Base-by-base conservation (phyloP, 2,888 invertebrate genomes). In the Synergus gifuensis region DNA sequence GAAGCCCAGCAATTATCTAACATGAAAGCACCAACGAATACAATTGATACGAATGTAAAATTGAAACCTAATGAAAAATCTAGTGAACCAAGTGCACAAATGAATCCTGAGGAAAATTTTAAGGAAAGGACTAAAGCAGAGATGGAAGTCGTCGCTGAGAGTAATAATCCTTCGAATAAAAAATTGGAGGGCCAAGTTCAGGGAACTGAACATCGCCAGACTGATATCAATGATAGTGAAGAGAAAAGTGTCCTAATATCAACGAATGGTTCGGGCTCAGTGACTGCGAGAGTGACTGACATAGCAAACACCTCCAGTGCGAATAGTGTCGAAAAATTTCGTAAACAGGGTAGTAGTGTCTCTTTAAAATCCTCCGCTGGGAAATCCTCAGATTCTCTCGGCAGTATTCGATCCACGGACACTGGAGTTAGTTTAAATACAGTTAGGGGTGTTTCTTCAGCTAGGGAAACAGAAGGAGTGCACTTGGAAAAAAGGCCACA, bases 391-490 rank as follows among this genome's bases (percentile, higher is more conserved):
- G 88, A 89, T 2, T 91, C 92, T 2, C 84, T 87, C 44, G 88
- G 87, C 18, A 91, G 90, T 67, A 84, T 87, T 4, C 82, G 90
- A 3, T 92, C 92, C 0, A 90, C 90, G 46, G 92, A 92, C 79
- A 92, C 92, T 5, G 92, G 92, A 3, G 92, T 92, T 22, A 92
- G 92, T 80, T 86, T 92, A 40, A 88, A 92, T 79, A 92, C 92
- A 3, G 91, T 92, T 9, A 86, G 87, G 18, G 89, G 90, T 4
- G 90, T 92, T 28, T 92, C 92, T 4, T 92, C 92, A 18, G 91
- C 91, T 3, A 85, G 90, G 64, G 92, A 91, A 82, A 91, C 91
- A 76, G 87, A 86, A 60, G 92, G 91, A 0, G 86, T 90, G 76
- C 91, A 92, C 81, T 82, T 89, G 79, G 89, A 91, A 79, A 91